phyloP scores from a whole-genome alignment of 2,888 invertebrate species.

The Laspeyria flexula region DNA sequence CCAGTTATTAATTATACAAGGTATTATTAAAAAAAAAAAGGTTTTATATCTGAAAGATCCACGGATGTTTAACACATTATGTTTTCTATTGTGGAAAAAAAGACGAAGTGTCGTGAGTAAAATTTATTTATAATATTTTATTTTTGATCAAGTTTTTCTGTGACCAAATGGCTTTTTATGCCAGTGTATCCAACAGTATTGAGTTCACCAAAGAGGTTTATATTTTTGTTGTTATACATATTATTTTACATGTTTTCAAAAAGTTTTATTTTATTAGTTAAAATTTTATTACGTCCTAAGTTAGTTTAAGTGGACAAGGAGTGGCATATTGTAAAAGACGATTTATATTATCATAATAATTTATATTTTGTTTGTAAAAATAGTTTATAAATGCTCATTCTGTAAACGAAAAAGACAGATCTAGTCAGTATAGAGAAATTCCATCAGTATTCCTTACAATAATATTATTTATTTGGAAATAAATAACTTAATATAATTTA shows the following conservation, averaged over 20 bases:
- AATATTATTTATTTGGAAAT: slow-evolving; percentile 23
- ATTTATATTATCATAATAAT: slow-evolving; percentile 22
- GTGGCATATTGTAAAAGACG: slow-evolving; percentile 39
- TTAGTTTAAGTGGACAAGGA: slow-evolving; percentile 39
- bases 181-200: slow-evolving; percentile 38
- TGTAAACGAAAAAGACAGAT: slow-evolving; percentile 56
- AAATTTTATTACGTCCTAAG: slow-evolving; percentile 36
- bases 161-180: slow-evolving; percentile 27
- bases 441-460: slow-evolving; percentile 50
- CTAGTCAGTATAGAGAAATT: slow-evolving; percentile 60
- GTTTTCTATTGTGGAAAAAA: not conserved
- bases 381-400: slow-evolving; percentile 41
- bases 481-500: slow-evolving; percentile 6
- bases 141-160: slow-evolving; percentile 28
- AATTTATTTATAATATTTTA: slow-evolving; percentile 1
- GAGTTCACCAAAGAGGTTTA: slow-evolving; percentile 49
- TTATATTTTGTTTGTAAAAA: slow-evolving; percentile 36
- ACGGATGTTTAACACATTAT: not conserved
- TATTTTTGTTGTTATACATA: slow-evolving; percentile 45
- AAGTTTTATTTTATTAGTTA: slow-evolving; percentile 38
- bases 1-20: no score
- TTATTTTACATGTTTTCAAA: slow-evolving; percentile 39
- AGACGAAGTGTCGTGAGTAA: not conserved
- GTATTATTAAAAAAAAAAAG: no score
- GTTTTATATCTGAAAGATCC: not conserved